Base-by-base conservation (phyloP, 1,140 invertebrate genomes). In the Pogonomyrmex barbatus region DNA sequence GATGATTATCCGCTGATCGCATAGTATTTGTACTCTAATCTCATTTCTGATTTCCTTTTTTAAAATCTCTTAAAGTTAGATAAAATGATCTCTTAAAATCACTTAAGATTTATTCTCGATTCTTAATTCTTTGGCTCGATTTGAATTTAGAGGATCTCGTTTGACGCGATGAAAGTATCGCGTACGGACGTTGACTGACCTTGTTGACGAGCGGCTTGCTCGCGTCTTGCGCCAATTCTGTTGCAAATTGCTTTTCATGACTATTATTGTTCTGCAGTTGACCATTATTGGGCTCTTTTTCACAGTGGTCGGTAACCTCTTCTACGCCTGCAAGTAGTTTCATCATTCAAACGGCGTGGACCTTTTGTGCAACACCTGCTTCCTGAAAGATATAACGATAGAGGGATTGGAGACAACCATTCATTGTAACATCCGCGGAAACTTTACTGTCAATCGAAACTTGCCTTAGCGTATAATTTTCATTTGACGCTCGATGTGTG, bases 281-380 rank as follows among this genome's bases (percentile, higher is more conserved):
- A 54, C 90, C 92, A 84, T 92, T 93, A 73, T 87, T 89, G 30
- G 87, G 62, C 47, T 92, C 86, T 67, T 92, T 91, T 52, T 92
- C 89, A 70, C 73, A 88, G 82, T 92, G 90, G 10, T 92, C 90
- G 86, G 85, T 92, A 62, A 94, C 92, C 87, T 95, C 92, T 87
- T 94, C 94, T 45, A 94, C 93, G 60, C 93, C 94, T 60, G 94
- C 94, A 90, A 95, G 67, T 94, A 95, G 91, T 94, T 95, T 95
- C 94, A 95, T 95, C 92, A 95, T 95, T 89, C 90, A 91, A 89
- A 47, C 60, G 65, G 73, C 89, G 73, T 58, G 39, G 36, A 56
- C 39, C 58, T 65, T 78, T 85, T 60, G 73, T 88, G 78, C 79
- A 77, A 76, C 75, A 77, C 52, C 84, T 90, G 54, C 39, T 85